phyloP scores from a whole-genome alignment of 2,113 vertebrate species.

The Camelus bactrianus region DNA sequence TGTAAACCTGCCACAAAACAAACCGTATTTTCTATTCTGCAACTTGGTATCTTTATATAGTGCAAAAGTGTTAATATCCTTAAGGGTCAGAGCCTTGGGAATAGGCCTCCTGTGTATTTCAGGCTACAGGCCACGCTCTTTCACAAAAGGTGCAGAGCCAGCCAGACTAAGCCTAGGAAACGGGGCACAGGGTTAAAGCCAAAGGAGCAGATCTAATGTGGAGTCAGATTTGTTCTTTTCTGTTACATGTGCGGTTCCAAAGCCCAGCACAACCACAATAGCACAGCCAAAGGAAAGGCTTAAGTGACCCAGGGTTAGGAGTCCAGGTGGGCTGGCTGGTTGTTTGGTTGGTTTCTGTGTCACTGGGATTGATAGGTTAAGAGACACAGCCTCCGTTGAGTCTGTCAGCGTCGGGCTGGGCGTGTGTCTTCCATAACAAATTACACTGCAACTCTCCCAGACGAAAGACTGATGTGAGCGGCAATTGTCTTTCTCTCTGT shows the following conservation, averaged over 20 bases:
- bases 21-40: too few relatives aligned
- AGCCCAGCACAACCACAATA: rapidly evolving
- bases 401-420: not conserved
- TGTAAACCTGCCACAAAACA: too few relatives aligned
- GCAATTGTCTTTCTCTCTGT: not conserved
- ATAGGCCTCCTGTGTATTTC: too few relatives aligned
- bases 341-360: not conserved
- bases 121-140: too few relatives aligned
- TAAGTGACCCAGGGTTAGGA: rapidly evolving
- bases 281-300: not conserved
- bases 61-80: too few relatives aligned
- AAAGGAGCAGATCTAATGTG: too few relatives aligned
- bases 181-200: too few relatives aligned
- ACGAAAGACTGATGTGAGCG: not conserved
- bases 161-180: too few relatives aligned
- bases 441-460: not conserved
- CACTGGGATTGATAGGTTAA: not conserved
- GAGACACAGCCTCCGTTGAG: not conserved
- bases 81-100: too few relatives aligned
- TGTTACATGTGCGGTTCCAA: not conserved
- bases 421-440: constrained; percentile 10
- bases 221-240: too few relatives aligned
- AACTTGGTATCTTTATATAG: too few relatives aligned
- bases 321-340: not conserved
- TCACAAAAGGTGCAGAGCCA: too few relatives aligned